Conservation (phyloP, 2,797 vertebrate genomes). For the Clarias fuscus region DNA sequence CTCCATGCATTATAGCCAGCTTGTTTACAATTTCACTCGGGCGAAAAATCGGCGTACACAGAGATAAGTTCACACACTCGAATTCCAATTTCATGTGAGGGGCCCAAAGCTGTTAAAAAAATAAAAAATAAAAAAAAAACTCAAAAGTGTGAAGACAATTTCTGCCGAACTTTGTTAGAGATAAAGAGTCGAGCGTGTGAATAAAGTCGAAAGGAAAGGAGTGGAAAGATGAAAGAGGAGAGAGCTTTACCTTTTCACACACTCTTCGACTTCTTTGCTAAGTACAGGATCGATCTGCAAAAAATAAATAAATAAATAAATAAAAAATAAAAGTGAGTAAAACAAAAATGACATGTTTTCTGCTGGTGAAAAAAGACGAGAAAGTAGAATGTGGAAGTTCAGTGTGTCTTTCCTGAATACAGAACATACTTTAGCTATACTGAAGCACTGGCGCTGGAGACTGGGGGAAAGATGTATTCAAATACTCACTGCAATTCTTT, state of each 20-base stretch:
- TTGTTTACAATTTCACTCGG: slow-evolving; percentile 7
- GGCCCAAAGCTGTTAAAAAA: neutral
- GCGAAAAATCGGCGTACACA: neutral
- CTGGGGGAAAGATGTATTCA: neutral
- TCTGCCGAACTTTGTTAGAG: slow-evolving; percentile 2
- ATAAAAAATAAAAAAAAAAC: neutral
- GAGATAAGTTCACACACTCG: slow-evolving; percentile 20
- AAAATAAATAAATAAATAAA: slow-evolving; percentile 32
- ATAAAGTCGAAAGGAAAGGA: slow-evolving; percentile 34
- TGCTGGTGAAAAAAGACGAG: neutral
- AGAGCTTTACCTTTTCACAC: slow-evolving; percentile 74
- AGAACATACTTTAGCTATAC: no score
- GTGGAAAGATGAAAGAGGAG: slow-evolving; percentile 33
- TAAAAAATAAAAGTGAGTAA: neutral
- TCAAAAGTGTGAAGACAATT: slow-evolving; percentile 27
- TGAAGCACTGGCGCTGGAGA: neutral
- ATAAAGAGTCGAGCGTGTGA: slow-evolving; percentile 41
- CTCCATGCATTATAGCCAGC: neutral
- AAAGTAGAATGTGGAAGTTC: neutral
- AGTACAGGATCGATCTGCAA: slow-evolving; percentile 85
- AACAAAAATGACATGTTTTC: neutral
- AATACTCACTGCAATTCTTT: no score
- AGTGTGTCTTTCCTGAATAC: neutral
- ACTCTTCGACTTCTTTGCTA: slow-evolving; percentile 79
- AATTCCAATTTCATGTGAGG: slow-evolving; percentile 20